These are phyloP conservation scores for Phalacrocorax pelagicus DNA, from an alignment of 2,113 vertebrate genomes.

Conservation along the genomic window DNA sequence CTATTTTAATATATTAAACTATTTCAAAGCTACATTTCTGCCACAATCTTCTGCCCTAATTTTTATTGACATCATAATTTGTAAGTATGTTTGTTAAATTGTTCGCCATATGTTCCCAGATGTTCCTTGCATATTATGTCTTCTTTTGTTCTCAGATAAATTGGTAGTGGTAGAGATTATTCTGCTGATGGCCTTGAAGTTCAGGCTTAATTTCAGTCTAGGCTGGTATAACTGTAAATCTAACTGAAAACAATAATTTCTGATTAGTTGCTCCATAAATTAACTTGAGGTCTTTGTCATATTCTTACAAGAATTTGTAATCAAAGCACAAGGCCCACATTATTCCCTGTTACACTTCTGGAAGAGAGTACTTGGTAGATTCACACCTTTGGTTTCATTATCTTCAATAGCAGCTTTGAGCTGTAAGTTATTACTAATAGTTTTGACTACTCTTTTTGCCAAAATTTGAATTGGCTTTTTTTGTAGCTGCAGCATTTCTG, in stretches of 20 bases:
- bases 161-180: neutral
- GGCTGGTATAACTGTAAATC: neutral
- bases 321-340: neutral
- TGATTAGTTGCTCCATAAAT: neutral
- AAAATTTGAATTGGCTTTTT: neutral
- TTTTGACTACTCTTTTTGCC: neutral
- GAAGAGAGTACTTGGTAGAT: neutral
- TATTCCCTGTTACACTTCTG: neutral
- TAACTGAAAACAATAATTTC: neutral
- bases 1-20: neutral
- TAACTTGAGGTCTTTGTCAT: neutral
- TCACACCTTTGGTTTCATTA: neutral
- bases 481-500: neutral
- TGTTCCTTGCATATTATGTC: neutral
- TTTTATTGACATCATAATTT: neutral
- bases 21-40: neutral
- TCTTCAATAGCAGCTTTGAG: neutral
- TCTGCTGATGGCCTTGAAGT: neutral
- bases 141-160: neutral
- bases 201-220: neutral
- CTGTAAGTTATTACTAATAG: neutral
- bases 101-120: neutral
- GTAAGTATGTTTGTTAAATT: neutral
- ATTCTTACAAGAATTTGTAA: neutral
- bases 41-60: neutral